Evolutionary conservation across 2,113 vertebrate genomes (phyloP), one percentile per base, ranked within the genome.

Genomic region (Pomatostomus ruficeps): DNA sequence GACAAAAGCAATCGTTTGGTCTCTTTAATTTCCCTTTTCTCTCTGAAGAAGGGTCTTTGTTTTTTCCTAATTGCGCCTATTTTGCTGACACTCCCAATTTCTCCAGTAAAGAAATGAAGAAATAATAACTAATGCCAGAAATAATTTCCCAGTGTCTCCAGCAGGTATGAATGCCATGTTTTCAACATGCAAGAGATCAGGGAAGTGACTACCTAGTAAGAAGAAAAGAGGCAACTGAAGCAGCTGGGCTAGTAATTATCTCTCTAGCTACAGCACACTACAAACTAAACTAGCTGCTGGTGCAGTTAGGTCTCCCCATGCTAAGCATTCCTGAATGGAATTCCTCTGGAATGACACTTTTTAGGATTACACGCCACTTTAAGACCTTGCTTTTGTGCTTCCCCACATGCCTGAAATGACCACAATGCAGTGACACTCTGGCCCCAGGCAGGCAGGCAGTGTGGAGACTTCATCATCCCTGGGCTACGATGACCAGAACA

Each of bases 301-400:
- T 91, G 55, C 55, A 70, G 73, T 94, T 88, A 94, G 13, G 63
- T 89, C 81, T 96, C 54, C 67, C 74, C 1, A 1, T 52, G 57
- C 55, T 91, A 88, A 86, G 48, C 62, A 80, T 92, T 95, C 31
- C 65, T 85, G 73, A 85, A 92, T 71, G 79, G 83, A 84, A 96
- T 93, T 95, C 71, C 76, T 94, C 74, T 87, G 89, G 94, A 95
- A 95, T 90, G 85, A 42, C 77, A 89, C 78, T 71, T 96, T 97
- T 94, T 91, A 59, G 77, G 83, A 94, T 55, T 38, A 79, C 58
- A 54, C 3, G 14, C 75, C 71, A 55, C 57, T 77, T 80, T 66
- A 68, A 84, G 81, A 61, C 52, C 82, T 96, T 86, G 42, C 58
- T 59, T 85, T 72, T 85, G 72, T 90, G 24, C 87, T 85, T 67